A percentile compares a stretch with the other conserved stretches of the same genome.
Conservation (phyloP, 2,113 vertebrate species). For the Festucalex cinctus region DNA sequence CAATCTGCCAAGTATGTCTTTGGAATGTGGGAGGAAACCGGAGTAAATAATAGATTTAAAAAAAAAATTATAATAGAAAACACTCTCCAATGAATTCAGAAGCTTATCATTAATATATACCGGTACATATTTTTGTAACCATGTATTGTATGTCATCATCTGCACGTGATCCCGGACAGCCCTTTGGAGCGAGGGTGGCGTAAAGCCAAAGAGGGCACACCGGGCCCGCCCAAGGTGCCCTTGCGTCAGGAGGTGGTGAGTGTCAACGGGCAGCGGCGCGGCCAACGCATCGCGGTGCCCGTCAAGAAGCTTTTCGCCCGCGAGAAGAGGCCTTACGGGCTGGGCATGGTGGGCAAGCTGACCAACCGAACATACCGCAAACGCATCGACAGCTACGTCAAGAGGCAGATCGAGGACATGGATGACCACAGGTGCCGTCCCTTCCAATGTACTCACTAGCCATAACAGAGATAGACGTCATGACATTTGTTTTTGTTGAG, state of each 20-base stretch:
- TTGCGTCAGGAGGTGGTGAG: conserved; percentile 96
- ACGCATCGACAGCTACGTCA: conserved; percentile 95
- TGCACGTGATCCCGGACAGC: conserved; percentile 63
- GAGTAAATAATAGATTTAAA: too few species aligned
- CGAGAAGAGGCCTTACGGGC: conserved; percentile 92
- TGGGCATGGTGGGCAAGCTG: conserved; percentile 96
- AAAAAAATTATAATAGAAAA: too few species aligned
- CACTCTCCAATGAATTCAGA: too few species aligned
- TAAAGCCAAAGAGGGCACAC: conserved; percentile 86
- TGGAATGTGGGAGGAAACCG: too few species aligned
- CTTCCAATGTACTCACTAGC: too few species aligned
- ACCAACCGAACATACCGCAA: conserved; percentile 98
- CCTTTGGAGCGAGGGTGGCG: conserved; percentile 94
- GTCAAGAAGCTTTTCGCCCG: conserved; percentile 94
- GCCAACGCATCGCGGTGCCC: conserved; percentile 89
- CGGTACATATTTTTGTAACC: too few species aligned
- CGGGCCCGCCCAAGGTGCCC: conserved; percentile 85
- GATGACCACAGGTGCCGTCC: conserved; percentile 88
- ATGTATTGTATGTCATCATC: too few species aligned
- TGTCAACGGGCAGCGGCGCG: conserved; percentile 81
- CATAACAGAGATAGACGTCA: too few species aligned
- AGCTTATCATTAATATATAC: too few species aligned
- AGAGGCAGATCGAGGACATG: conserved; percentile 98
- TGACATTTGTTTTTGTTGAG: too few species aligned
- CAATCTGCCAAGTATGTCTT: too few species aligned